These are phyloP conservation scores for Andrena fulva DNA, from an alignment of 2,888 invertebrate genomes.

Conservation along the genomic window DNA sequence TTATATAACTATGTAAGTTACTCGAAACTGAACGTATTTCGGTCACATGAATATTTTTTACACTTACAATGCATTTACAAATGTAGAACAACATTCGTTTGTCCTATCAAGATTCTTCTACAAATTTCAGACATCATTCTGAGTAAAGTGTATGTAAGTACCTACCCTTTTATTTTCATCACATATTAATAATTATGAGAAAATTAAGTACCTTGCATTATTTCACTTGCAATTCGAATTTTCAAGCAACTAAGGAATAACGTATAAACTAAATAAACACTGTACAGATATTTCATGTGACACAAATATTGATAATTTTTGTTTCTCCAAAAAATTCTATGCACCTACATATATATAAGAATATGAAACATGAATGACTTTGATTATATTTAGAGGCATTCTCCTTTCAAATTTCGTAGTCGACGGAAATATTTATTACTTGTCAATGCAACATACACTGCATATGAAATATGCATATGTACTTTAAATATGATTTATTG, in stretches of 20 bases:
- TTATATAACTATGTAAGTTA: too few species aligned
- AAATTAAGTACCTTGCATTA: too few species aligned
- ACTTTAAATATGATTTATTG: neutral
- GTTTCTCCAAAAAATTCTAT: neutral
- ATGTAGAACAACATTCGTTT: too few species aligned
- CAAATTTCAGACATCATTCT: too few species aligned
- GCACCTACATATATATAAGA: too few species aligned
- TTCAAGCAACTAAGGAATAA: neutral
- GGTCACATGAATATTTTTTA: too few species aligned
- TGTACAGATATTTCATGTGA: neutral
- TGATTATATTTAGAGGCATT: neutral
- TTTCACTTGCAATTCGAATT: neutral
- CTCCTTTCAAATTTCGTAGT: neutral
- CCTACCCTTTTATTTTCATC: too few species aligned
- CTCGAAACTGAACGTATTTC: too few species aligned
- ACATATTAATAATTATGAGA: too few species aligned
- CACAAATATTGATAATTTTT: neutral
- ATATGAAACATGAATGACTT: neutral
- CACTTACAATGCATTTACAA: too few species aligned
- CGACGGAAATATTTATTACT: neutral
- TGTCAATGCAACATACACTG: neutral
- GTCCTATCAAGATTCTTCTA: too few species aligned
- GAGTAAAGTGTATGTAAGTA: too few species aligned
- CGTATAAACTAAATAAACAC: neutral
- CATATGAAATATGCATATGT: neutral